Evolutionary conservation across 1,140 invertebrate species (phyloP).

Genomic region (Drosophila aff.): DNA sequence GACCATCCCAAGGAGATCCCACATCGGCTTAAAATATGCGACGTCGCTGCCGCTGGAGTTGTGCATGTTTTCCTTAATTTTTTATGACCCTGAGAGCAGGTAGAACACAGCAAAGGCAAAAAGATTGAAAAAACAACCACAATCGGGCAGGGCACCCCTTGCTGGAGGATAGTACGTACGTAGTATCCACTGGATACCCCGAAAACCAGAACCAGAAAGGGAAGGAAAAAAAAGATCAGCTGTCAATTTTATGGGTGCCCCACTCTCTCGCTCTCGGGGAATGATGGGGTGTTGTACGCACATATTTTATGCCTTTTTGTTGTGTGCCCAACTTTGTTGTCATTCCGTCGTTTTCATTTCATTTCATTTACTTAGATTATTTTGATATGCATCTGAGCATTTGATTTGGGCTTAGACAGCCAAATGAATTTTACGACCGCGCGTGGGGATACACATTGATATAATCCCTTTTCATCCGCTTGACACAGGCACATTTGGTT

Average conservation of each 20-base stretch:
- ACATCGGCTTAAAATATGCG: slow-evolving; percentile 69
- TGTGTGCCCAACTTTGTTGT: slow-evolving; percentile 50
- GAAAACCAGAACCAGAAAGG: slow-evolving; percentile 35
- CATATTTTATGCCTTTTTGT: slow-evolving; percentile 54
- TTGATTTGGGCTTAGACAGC: slow-evolving; percentile 56
- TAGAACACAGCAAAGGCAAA: slow-evolving; percentile 40
- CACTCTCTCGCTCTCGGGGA: neutral
- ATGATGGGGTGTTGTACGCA: slow-evolving; percentile 32
- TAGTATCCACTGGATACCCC: slow-evolving; percentile 38
- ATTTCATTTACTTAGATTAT: slow-evolving; percentile 70
- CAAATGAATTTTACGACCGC: slow-evolving; percentile 40
- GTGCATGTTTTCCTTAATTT: slow-evolving; percentile 76
- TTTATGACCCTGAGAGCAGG: slow-evolving; percentile 72
- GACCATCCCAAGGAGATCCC: slow-evolving; percentile 50
- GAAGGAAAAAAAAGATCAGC: slow-evolving; percentile 70
- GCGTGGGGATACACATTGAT: slow-evolving; percentile 32
- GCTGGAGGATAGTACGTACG: slow-evolving; percentile 12
- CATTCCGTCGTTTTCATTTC: slow-evolving; percentile 59
- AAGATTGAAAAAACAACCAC: slow-evolving; percentile 35
- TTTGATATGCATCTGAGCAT: slow-evolving; percentile 72
- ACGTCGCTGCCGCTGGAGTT: slow-evolving; percentile 51
- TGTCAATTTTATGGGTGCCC: slow-evolving; percentile 72
- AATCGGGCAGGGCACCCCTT: slow-evolving; percentile 65
- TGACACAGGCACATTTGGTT: slow-evolving; percentile 26
- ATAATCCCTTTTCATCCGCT: slow-evolving; percentile 36